phyloP scores from a whole-genome alignment of 2,888 invertebrate species.

The Anagyrus pseudococci region DNA sequence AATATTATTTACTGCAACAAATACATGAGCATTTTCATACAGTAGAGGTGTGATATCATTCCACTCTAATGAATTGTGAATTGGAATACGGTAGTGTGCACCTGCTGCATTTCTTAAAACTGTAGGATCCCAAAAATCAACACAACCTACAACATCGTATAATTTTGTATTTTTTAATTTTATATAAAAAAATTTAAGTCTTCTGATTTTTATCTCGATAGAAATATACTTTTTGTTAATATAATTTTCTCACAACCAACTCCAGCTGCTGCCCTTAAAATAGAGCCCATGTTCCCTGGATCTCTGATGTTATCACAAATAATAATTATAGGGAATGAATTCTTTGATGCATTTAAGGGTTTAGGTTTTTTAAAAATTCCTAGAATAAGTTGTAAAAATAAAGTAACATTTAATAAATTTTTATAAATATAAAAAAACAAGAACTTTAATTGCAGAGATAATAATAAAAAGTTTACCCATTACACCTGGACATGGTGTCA shows the following conservation, averaged over 20 bases:
- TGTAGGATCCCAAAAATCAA: conserved; percentile 89
- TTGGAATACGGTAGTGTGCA: conserved; percentile 81
- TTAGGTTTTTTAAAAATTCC: conserved; percentile 71
- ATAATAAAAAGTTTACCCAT: no score
- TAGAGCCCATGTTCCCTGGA: conserved; percentile 88
- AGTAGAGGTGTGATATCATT: conserved; percentile 65
- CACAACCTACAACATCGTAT: conserved; percentile 72
- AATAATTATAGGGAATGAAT: conserved; percentile 75
- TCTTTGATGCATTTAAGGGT: conserved; percentile 43
- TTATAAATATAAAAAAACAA: conserved; percentile 3
- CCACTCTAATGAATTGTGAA: conserved; percentile 74
- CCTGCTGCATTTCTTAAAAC: conserved; percentile 85
- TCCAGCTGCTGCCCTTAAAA: conserved; percentile 81
- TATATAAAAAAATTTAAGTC: no score
- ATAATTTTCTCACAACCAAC: conserved; percentile 79
- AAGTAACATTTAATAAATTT: background rate
- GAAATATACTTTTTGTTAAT: conserved; percentile 73
- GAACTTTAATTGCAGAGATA: background rate
- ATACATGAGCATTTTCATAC: conserved; percentile 65
- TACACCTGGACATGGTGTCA: conserved; percentile 82
- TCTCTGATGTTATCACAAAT: conserved; percentile 90
- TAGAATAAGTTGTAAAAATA: conserved; percentile 29
- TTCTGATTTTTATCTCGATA: no score
- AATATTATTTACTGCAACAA: conserved; percentile 73
- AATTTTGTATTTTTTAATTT: conserved; percentile 6